These are phyloP conservation scores for Oligia strigilis DNA, from an alignment of 2,888 invertebrate species.

Conservation along the genomic window DNA sequence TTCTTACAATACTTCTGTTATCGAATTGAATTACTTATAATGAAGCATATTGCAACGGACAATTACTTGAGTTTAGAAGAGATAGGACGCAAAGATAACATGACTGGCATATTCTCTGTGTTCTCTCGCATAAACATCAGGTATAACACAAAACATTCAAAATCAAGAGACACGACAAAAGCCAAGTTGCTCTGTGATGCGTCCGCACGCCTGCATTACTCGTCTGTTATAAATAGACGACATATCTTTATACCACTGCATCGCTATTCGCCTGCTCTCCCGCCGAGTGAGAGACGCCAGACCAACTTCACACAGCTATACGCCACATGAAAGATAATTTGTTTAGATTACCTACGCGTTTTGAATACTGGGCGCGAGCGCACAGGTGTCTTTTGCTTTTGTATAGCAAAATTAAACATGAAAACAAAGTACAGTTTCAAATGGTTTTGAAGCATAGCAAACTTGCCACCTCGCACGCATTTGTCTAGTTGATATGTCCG, in stretches of 20 bases:
- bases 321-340: slow-evolving; percentile 73
- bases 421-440: slow-evolving; percentile 27
- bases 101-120: slow-evolving; percentile 42
- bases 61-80: slow-evolving; percentile 34
- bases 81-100: slow-evolving; percentile 18
- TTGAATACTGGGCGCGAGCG: slow-evolving; percentile 63
- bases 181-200: slow-evolving; percentile 78
- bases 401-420: slow-evolving; percentile 51
- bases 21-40: slow-evolving; percentile 38
- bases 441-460: slow-evolving; percentile 3
- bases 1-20: slow-evolving; percentile 38
- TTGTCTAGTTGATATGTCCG: slow-evolving; percentile 6
- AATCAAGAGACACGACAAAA: slow-evolving; percentile 81
- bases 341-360: slow-evolving; percentile 78
- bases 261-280: slow-evolving; percentile 85
- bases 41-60: slow-evolving; percentile 16
- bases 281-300: slow-evolving; percentile 84
- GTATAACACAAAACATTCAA: slow-evolving; percentile 76
- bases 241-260: slow-evolving; percentile 85
- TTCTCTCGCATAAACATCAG: slow-evolving; percentile 54
- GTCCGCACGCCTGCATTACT: slow-evolving; percentile 82
- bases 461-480: slow-evolving; percentile 7
- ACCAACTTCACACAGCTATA: slow-evolving; percentile 75
- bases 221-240: slow-evolving; percentile 87
- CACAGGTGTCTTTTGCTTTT: slow-evolving; percentile 67